Evolutionary conservation across 2,113 vertebrate genomes (phyloP).

Genomic region (Hippotragus niger): DNA sequence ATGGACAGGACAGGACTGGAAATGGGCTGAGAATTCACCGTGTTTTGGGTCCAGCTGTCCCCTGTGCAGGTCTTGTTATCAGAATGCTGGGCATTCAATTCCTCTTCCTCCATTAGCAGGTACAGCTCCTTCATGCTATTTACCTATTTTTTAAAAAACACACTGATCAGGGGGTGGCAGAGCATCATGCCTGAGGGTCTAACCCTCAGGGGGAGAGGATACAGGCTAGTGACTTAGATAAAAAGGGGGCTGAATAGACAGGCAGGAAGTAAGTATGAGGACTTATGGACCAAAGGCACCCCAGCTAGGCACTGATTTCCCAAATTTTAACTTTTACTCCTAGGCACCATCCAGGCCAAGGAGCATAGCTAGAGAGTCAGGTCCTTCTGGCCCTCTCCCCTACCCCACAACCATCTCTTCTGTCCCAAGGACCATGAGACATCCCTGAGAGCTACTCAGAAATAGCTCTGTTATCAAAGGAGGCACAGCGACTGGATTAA

Average conservation of each 20-base stretch:
- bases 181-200: background rate
- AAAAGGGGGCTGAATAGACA: background rate
- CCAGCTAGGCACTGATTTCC: background rate
- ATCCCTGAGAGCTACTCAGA: background rate
- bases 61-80: slow-evolving; percentile 86
- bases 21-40: slow-evolving; percentile 62
- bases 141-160: slow-evolving; percentile 81
- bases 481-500: background rate
- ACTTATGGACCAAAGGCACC: background rate
- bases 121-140: slow-evolving; percentile 96
- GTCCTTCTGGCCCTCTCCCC: background rate
- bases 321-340: background rate
- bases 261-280: background rate
- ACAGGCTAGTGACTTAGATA: background rate
- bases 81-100: slow-evolving; percentile 84
- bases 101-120: slow-evolving; percentile 93
- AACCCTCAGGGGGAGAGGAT: background rate
- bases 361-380: background rate
- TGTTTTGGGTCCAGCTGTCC: slow-evolving; percentile 86
- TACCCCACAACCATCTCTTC: background rate
- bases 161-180: background rate
- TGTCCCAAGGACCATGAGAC: background rate
- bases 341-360: background rate
- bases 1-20: background rate
- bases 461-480: background rate